Evolutionary conservation across 1,140 invertebrate genomes (phyloP), one percentile per base, ranked within the genome.

Genomic region (Drosophila parabipectinata): DNA sequence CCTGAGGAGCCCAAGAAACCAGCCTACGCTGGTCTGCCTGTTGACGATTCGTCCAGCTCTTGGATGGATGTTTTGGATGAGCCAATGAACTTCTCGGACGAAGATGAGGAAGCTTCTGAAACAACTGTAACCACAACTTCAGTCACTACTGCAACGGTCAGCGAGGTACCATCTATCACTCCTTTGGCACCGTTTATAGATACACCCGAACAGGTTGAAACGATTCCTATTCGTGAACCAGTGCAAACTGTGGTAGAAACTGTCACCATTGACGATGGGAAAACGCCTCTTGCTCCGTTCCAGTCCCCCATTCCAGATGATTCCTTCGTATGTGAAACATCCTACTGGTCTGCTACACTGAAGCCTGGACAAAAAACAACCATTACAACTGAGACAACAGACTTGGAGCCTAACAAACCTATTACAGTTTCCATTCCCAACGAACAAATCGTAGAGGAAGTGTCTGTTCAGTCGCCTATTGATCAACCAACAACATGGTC

Each of bases 41-140:
- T 93, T 48, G 92, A 94, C 66, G 85, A 92, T 59, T 89, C 92
- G 3, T 50, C 92, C 37, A 92, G 92, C 63, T 76, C 92, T 18
- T 94, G 93, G 92, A 92, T 94, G 89, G 90, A 92, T 83, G 91
- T 93, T 45, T 66, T 94, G 34, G 93, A 94, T 75, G 92, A 93
- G 79, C 91, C 93, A 59, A 92, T 94, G 56, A 79, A 80, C 12
- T 91, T 93, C 53, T 90, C 91, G 10, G 92, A 92, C 59, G 92
- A 93, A 3, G 61, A 64, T 9, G 55, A 59, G 15, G 69, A 71
- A 14, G 12, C 4, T 44, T 28, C 26, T 28, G 26, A 28, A 1
- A 18, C 6, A 44, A 18, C 41, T 9, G 15, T 14, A 15, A 47
- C 15, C 9, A 47, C 15, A 3, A 47, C 44, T 18, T 1, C 7